phyloP scores from a whole-genome alignment of 1,140 invertebrate genomes.

The Neotoxoptera formosana region DNA sequence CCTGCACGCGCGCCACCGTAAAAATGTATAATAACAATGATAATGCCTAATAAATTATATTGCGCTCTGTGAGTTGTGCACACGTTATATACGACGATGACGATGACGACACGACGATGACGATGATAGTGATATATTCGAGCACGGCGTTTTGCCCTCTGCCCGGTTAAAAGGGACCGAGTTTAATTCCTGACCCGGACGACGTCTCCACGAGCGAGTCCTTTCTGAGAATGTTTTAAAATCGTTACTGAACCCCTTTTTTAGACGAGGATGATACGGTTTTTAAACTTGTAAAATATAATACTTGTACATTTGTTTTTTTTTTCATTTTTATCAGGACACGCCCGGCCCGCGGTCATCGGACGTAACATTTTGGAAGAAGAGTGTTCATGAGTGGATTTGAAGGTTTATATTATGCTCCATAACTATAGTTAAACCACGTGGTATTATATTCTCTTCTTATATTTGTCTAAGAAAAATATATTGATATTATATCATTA shows the following conservation, averaged over 20 bases:
- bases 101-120: neutral
- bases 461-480: too few species aligned
- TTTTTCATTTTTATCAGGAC: too few species aligned
- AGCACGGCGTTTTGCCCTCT: neutral
- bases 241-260: neutral
- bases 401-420: too few species aligned
- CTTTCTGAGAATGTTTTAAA: neutral
- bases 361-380: too few species aligned
- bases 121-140: neutral
- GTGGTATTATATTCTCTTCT: too few species aligned
- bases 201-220: neutral
- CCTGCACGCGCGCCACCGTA: neutral
- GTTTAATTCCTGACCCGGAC: neutral
- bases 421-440: too few species aligned
- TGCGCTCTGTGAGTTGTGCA: neutral
- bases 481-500: too few species aligned
- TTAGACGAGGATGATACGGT: neutral
- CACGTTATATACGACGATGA: neutral
- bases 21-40: neutral
- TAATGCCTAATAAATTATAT: conserved; percentile 18
- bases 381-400: too few species aligned
- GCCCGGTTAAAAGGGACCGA: neutral
- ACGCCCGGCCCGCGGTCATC: too few species aligned
- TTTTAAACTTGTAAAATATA: neutral
- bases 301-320: neutral